Conservation (phyloP, 2,113 vertebrate genomes). For the Rhinogobius similis region DNA sequence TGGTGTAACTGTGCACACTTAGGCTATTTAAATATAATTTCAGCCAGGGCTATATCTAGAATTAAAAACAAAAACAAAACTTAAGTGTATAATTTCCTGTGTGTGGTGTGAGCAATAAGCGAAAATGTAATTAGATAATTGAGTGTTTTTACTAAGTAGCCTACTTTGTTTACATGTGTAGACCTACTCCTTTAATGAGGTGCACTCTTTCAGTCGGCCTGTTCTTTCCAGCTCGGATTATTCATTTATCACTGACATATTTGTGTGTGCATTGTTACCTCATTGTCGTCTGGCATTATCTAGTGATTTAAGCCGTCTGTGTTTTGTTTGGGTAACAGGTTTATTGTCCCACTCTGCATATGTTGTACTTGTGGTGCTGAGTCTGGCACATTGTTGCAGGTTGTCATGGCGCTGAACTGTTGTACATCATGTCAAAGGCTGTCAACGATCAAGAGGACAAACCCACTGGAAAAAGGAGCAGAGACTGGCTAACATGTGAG, state of each 20-base stretch:
- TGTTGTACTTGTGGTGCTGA: constrained; percentile 42
- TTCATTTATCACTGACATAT: not conserved
- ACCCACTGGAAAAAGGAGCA: constrained; percentile 20
- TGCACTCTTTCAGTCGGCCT: not conserved
- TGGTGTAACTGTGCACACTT: not conserved
- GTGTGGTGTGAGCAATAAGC: too few relatives aligned
- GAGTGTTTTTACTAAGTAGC: too few relatives aligned
- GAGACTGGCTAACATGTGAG: not conserved
- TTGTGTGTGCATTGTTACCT: not conserved
- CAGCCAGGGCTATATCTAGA: too few relatives aligned
- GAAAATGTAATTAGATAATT: too few relatives aligned
- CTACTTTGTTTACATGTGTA: too few relatives aligned
- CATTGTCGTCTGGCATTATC: not conserved
- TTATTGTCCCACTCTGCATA: constrained; percentile 29
- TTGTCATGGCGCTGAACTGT: constrained; percentile 65
- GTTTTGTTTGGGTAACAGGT: constrained; percentile 24
- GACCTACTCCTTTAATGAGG: too few relatives aligned
- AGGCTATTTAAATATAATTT: not conserved
- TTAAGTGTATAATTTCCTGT: not conserved
- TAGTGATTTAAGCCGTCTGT: constrained; percentile 22
- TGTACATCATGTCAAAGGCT: constrained; percentile 58
- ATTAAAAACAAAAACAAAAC: too few relatives aligned
- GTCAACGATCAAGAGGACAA: constrained; percentile 27
- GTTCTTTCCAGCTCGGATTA: not conserved
- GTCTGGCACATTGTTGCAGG: constrained; percentile 62